phyloP scores from a whole-genome alignment of 2,797 vertebrate genomes.

The Distichodus sexfasciatus region DNA sequence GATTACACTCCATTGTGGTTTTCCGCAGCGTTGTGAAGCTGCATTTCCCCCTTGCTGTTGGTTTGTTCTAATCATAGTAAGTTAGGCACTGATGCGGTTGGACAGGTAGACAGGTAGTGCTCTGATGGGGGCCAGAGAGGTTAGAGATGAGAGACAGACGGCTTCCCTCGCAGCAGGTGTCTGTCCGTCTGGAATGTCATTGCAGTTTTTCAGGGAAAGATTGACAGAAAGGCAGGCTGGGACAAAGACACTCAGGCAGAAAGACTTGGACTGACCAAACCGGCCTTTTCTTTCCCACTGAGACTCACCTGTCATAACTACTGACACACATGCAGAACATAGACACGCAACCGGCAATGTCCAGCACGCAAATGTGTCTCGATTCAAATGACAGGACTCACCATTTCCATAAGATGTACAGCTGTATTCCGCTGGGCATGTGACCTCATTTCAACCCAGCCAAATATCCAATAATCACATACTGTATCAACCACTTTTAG shows the following conservation, averaged over 20 bases:
- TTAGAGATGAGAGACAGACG: slow-evolving; percentile 40
- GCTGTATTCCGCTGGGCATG: too few species aligned
- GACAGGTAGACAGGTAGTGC: slow-evolving; percentile 35
- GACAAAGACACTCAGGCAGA: slow-evolving; percentile 6
- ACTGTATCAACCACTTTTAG: too few species aligned
- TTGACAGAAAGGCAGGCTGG: slow-evolving; percentile 5
- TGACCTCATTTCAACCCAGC: too few species aligned
- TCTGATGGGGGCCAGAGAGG: slow-evolving; percentile 35
- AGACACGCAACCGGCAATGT: slow-evolving; percentile 17
- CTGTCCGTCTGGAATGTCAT: slow-evolving; percentile 13
- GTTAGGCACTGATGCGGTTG: slow-evolving; percentile 29
- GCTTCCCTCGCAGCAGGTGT: slow-evolving; percentile 33
- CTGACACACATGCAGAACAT: slow-evolving; percentile 4
- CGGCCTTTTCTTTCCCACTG: not conserved
- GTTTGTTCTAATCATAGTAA: slow-evolving; percentile 13
- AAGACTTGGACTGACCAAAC: too few species aligned
- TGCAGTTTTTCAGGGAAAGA: slow-evolving; percentile 8
- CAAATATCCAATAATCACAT: too few species aligned
- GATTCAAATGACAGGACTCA: not conserved
- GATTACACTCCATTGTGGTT: not conserved
- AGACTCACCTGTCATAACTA: slow-evolving; percentile 12
- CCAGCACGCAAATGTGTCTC: not conserved
- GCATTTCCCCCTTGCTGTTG: too few species aligned
- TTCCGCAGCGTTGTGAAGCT: not conserved
- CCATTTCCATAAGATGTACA: too few species aligned